These are phyloP conservation scores for Pachycephala philippinensis DNA, from an alignment of 2,113 vertebrate species.

Conservation along the genomic window DNA sequence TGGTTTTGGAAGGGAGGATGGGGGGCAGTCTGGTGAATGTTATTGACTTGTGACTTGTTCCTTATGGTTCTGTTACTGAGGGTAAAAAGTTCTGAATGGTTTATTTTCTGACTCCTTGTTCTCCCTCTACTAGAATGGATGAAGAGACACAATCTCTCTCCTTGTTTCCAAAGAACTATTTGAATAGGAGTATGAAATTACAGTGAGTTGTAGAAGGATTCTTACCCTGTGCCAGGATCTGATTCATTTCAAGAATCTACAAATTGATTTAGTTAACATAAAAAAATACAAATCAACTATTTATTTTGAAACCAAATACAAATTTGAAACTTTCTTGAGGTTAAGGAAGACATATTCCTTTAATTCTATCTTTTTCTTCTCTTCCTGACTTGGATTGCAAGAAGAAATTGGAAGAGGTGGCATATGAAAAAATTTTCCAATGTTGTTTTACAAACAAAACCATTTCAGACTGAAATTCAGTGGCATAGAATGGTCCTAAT, in stretches of 20 bases:
- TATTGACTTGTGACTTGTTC: background rate
- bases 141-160: background rate
- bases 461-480: background rate
- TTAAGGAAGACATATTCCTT: background rate
- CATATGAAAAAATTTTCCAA: background rate
- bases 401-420: background rate
- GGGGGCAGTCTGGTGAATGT: accelerated
- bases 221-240: background rate
- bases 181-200: background rate
- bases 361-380: background rate
- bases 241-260: background rate
- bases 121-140: background rate
- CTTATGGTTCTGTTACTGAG: background rate
- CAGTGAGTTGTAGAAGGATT: background rate
- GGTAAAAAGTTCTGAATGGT: background rate
- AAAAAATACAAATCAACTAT: background rate
- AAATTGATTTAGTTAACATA: background rate
- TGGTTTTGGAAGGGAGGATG: accelerated
- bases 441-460: background rate
- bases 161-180: background rate
- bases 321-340: background rate
- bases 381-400: background rate
- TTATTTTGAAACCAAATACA: background rate
- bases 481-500: background rate
- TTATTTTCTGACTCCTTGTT: background rate